Conservation (phyloP, 2,113 vertebrate species). For the Notarius lentiginosus region DNA sequence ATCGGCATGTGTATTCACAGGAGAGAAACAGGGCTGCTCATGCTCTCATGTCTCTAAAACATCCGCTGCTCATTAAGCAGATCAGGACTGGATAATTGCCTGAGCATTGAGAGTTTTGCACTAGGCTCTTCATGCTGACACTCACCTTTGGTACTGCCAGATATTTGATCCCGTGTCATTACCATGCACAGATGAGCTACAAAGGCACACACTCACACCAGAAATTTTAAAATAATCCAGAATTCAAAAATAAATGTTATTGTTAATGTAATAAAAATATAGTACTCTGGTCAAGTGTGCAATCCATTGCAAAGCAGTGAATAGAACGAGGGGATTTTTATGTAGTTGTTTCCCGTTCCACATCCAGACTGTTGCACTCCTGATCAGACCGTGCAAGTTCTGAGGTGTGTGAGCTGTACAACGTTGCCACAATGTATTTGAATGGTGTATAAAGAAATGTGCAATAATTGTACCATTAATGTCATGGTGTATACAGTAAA, state of each 20-base stretch:
- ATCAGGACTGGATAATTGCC: conserved; percentile 32
- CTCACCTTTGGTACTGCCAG: conserved; percentile 6
- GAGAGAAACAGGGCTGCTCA: conserved; percentile 1
- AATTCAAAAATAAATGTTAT: no score
- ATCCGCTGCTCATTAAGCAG: conserved; percentile 14
- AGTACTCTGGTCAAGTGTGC: not conserved
- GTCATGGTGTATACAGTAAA: not conserved
- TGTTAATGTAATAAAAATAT: not conserved
- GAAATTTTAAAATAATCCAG: not conserved
- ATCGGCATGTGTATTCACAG: conserved; percentile 24
- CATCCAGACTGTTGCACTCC: not conserved
- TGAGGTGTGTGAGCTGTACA: not conserved
- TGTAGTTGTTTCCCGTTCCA: not conserved
- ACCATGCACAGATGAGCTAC: not conserved
- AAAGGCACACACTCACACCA: not conserved
- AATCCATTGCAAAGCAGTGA: not conserved
- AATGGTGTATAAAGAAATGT: not conserved
- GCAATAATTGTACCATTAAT: not conserved
- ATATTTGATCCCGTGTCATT: conserved; percentile 30
- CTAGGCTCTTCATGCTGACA: conserved; percentile 33
- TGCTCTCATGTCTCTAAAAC: conserved; percentile 16
- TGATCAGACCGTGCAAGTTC: not conserved
- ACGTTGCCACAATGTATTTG: not conserved
- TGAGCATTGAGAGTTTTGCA: conserved; percentile 24
- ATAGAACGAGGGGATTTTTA: not conserved